phyloP scores from a whole-genome alignment of 2,888 invertebrate species.

The Orchesellides sinensis region DNA sequence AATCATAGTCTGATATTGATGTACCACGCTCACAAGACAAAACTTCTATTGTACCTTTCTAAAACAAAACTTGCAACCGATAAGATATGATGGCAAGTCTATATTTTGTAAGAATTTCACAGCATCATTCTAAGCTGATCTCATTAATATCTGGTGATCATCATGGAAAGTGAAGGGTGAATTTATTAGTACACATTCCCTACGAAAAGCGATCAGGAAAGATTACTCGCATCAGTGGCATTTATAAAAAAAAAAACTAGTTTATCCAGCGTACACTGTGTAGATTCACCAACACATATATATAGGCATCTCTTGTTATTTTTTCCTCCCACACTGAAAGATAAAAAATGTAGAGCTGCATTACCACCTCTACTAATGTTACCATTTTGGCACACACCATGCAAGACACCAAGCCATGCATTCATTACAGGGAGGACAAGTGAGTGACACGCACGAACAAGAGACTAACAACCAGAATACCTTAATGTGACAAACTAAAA shows the following conservation, averaged over 20 bases:
- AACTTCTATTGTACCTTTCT: too few relatives aligned
- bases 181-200: constrained; percentile 41
- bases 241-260: not conserved
- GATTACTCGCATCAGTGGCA: constrained; percentile 33
- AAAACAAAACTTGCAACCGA: too few relatives aligned
- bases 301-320: too few relatives aligned
- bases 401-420: constrained; percentile 42
- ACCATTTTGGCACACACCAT: constrained; percentile 21
- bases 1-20: too few relatives aligned
- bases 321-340: too few relatives aligned
- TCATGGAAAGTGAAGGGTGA: constrained; percentile 52
- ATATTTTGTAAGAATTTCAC: constrained; percentile 40
- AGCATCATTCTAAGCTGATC: constrained; percentile 56
- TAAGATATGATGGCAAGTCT: too few relatives aligned
- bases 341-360: too few relatives aligned
- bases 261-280: too few relatives aligned
- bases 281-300: too few relatives aligned
- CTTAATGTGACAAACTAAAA: constrained; percentile 60
- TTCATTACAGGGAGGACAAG: constrained; percentile 58
- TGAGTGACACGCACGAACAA: constrained; percentile 66
- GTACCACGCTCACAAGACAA: too few relatives aligned
- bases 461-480: constrained; percentile 57
- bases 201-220: constrained; percentile 28
- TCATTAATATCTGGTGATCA: constrained; percentile 65
- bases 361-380: constrained; percentile 6